Evolutionary conservation across 2,113 vertebrate genomes (phyloP), one percentile per base, ranked within the genome.

Genomic region (Excalfactoria chinensis): DNA sequence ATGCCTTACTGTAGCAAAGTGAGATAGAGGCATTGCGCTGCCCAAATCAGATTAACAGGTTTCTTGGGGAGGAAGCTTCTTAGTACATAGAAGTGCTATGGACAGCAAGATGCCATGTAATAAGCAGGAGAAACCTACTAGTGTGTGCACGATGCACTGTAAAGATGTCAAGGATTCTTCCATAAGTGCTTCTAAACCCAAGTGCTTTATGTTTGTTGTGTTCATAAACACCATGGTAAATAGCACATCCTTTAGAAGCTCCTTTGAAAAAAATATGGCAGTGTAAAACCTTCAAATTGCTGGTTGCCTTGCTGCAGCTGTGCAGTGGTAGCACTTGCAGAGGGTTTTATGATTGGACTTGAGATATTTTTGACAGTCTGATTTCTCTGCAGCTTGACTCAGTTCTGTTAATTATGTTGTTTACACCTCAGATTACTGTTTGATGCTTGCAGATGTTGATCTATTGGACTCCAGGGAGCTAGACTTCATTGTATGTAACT

Each of bases 151-250:
- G 85, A 9, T 63, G 26, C 21, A 30, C 58, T 67, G 73, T 86
- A 88, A 95, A 89, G 83, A 53, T 43, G 62, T 76, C 67, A 49
- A 13, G 35, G 26, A 58, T 76, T 86, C 75, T 72, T 67, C 72
- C 60, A 0, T 74, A 96, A 93, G 91, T 93, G 86, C 92, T 97
- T 95, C 63, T 95, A 86, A 89, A 93, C 86, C 89, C 34, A 96
- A 96, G 93, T 93, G 95, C 95, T 96, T 93, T 77, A n/a, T 67
- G 28, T 86, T 73, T 11, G 1, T 89, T 82, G 44, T 70, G 62
- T 76, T 40, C n/a, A 53, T 88, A 59, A 69, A 41, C 37, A 59
- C 66, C 20, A 3, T 23, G n/a, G 80, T 78, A 66, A 85, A 71
- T 23, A 74, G 64, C 19, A 49, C 35, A 37, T 59, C 22, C 44